These are phyloP conservation scores for Hirudo medicinalis DNA, from an alignment of 1,140 invertebrate species.

Conservation along the genomic window DNA sequence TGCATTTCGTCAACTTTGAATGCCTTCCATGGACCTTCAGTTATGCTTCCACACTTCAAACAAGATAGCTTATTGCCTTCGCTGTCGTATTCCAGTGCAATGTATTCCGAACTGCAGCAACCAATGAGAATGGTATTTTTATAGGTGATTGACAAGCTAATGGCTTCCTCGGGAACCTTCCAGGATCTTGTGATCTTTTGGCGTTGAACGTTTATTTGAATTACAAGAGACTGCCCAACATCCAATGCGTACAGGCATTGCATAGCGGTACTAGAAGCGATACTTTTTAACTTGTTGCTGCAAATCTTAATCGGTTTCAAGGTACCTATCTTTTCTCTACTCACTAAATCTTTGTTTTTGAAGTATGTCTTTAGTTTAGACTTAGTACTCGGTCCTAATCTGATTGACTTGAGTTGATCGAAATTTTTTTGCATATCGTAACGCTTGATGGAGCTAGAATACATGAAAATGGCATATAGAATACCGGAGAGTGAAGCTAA, in stretches of 20 bases:
- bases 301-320: background rate
- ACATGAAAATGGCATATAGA: background rate
- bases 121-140: background rate
- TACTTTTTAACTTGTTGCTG: slow-evolving; percentile 6
- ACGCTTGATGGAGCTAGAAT: slow-evolving; percentile 4
- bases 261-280: background rate
- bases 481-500: background rate
- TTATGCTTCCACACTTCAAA: background rate
- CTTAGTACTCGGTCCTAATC: background rate
- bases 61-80: background rate
- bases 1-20: slow-evolving; percentile 2
- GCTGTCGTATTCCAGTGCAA: background rate
- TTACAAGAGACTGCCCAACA: background rate
- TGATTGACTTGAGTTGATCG: background rate
- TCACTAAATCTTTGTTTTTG: background rate
- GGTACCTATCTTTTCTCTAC: background rate
- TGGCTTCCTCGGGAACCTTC: background rate
- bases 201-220: background rate
- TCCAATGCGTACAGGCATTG: slow-evolving; percentile 4
- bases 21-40: background rate
- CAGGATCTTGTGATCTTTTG: background rate
- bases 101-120: background rate
- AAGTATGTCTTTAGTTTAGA: background rate
- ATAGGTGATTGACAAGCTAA: background rate
- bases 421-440: background rate